Evolutionary conservation across 2,797 vertebrate genomes (phyloP), one percentile per base, ranked within the genome.

Genomic region (Premnoplex brunnescens): DNA sequence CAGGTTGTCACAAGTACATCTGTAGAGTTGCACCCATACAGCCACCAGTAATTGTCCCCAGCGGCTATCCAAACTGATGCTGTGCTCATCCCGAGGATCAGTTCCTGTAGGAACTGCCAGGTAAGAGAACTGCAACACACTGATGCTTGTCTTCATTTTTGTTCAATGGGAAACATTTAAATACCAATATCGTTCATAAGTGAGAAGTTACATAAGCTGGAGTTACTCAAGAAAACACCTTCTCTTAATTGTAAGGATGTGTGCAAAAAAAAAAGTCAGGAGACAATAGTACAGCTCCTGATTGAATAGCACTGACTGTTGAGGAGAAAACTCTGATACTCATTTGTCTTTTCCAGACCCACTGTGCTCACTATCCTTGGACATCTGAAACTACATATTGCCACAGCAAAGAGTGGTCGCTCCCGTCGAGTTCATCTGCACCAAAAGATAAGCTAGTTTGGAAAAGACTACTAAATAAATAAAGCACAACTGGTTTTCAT

Each of bases 41-140:
- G 3, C 1, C 10, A 12, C 5, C 7, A 0, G 4, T 3, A 26
- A 10, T 6, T 3, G 2, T 6, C 9, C 13, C 32, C 23, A 27
- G 54, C 9, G 44, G n/a, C 64, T 55, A 49, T 6, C 39, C 43
- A 63, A 52, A 41, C 1, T 9, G 0, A 4, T 26, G n/a, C 5
- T 2, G 0, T 4, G 28, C 23, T 49, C 18, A 16, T 34, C 26
- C 28, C 14, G 8, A 55, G 12, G 6, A 14, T 13, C n/a, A 27
- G 27, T 0, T 51, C 58, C n/a, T 18, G 1, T 4, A 23, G 41
- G 24, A 59, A 32, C 21, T 30, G 5, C 5, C 34, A 55, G 21
- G 39, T 12, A 22, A 71, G 19, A 63, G 17, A 26, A 39, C 6
- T 4, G 34, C 43, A 41, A 6, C 3, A 14, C 0, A 0, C 28